Conservation (phyloP, 2,888 invertebrate species). For the Uropetala carovei region DNA sequence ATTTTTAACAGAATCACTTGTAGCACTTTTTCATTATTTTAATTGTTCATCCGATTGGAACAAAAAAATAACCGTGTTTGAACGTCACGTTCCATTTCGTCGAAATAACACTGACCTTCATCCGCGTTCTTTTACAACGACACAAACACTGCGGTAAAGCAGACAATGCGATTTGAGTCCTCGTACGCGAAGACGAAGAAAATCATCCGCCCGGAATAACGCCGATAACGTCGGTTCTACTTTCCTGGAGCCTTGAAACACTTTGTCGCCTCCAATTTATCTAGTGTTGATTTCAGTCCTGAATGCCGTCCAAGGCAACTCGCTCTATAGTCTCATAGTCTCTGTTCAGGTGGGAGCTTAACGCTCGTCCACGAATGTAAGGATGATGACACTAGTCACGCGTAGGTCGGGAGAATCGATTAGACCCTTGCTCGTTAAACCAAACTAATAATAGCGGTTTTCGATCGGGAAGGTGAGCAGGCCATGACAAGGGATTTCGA, state of each 20-base stretch:
- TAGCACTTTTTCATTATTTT: too few species aligned
- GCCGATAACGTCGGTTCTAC: constrained; percentile 13
- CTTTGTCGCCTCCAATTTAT: constrained; percentile 23
- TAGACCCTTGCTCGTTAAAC: constrained; percentile 19
- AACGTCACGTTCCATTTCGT: too few species aligned
- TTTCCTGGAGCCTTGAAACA: constrained; percentile 32
- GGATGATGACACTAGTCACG: not conserved
- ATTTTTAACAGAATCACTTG: too few species aligned
- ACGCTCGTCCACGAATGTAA: not conserved
- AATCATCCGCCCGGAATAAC: not conserved
- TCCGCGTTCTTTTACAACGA: too few species aligned
- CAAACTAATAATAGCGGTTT: too few species aligned
- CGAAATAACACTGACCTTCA: too few species aligned
- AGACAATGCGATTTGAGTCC: not conserved
- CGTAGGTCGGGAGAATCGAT: not conserved
- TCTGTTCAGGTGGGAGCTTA: not conserved
- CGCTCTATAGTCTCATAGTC: not conserved
- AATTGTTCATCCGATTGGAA: too few species aligned
- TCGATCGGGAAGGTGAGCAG: not conserved
- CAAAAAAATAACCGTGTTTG: too few species aligned
- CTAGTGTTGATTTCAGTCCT: not conserved
- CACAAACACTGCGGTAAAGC: not conserved
- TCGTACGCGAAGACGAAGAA: constrained; percentile 3
- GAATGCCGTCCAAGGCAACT: not conserved
- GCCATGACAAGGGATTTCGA: not conserved